These are phyloP conservation scores for Adelges cooleyi DNA, from an alignment of 1,140 invertebrate genomes.

Conservation along the genomic window DNA sequence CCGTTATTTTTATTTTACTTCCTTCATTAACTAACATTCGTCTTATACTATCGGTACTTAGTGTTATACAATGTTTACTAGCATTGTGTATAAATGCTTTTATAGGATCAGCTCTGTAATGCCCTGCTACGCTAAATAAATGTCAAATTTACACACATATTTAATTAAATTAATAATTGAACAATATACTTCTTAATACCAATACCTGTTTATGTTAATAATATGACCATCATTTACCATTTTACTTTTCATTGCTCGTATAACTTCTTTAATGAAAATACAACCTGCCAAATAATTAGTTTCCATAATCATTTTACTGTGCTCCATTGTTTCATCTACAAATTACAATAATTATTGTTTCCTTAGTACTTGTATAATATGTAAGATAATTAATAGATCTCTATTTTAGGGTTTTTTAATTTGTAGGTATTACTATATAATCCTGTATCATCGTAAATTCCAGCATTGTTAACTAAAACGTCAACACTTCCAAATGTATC, in stretches of 20 bases:
- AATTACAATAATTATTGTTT: too few relatives aligned
- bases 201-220: conserved; percentile 51
- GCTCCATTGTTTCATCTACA: conserved; percentile 37
- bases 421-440: background rate
- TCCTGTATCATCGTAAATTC: background rate
- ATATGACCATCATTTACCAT: conserved; percentile 47
- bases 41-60: conserved; percentile 10
- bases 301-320: conserved; percentile 43
- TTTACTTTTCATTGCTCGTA: conserved; percentile 42
- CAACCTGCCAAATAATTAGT: conserved; percentile 48
- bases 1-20: conserved; percentile 15
- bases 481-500: background rate
- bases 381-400: too few relatives aligned
- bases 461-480: background rate
- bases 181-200: too few relatives aligned
- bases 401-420: too few relatives aligned
- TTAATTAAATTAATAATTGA: too few relatives aligned
- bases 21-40: conserved; percentile 4
- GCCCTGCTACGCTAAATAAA: conserved; percentile 7
- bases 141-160: too few relatives aligned
- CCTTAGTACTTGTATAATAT: too few relatives aligned
- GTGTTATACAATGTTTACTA: conserved; percentile 13
- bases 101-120: conserved; percentile 2
- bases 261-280: conserved; percentile 44
- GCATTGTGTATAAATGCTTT: conserved; percentile 18